These are phyloP conservation scores for Philonicus albiceps DNA, from an alignment of 2,888 invertebrate species.

Conservation along the genomic window DNA sequence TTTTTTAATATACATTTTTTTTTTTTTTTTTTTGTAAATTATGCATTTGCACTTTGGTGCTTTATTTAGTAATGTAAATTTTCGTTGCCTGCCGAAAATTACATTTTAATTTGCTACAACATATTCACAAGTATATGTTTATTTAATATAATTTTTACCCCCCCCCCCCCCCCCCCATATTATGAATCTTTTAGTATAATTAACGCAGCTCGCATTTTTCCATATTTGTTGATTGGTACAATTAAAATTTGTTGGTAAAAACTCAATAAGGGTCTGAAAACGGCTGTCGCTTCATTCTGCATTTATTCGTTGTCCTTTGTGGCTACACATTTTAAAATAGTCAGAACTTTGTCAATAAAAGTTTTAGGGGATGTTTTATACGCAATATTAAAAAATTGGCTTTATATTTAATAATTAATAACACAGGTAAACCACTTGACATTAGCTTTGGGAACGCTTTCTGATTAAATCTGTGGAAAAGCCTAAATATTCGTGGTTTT, in stretches of 20 bases:
- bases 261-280: neutral
- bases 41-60: slow-evolving; percentile 13
- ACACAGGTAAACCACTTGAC: neutral
- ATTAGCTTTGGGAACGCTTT: neutral
- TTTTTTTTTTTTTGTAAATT: neutral
- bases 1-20: neutral
- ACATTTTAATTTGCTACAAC: neutral
- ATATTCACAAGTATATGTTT: neutral
- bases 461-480: neutral
- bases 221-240: neutral
- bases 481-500: neutral
- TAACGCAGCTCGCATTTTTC: neutral
- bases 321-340: too few species aligned
- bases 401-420: neutral
- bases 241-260: neutral
- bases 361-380: neutral
- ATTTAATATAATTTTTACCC: neutral
- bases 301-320: too few species aligned
- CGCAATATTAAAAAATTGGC: neutral
- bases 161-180: neutral
- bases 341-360: neutral
- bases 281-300: too few species aligned
- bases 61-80: slow-evolving; percentile 20
- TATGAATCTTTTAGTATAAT: slow-evolving; percentile 18
- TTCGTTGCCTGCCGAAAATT: neutral